Percentiles rank a stretch among this genome's conserved stretches.
Conservation (phyloP, 1,140 invertebrate species). For the Antheraea pernyi region DNA sequence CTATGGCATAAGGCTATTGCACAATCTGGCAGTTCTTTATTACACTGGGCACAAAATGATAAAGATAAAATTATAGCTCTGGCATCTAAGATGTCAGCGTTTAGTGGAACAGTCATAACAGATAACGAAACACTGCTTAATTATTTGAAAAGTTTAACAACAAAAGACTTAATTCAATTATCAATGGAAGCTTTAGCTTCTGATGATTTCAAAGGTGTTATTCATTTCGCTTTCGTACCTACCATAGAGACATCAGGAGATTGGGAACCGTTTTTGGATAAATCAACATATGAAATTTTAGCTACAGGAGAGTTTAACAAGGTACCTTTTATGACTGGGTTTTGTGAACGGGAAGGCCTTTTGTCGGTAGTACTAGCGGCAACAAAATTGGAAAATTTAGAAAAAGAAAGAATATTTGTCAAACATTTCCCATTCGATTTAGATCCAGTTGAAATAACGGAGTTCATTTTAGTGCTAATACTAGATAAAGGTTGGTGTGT, state of each 20-base stretch:
- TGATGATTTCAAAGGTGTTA: constrained; percentile 40
- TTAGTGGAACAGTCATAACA: constrained; percentile 37
- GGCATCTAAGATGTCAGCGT: constrained; percentile 57
- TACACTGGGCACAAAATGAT: constrained; percentile 81
- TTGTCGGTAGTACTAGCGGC: constrained; percentile 35
- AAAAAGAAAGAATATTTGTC: constrained; percentile 50
- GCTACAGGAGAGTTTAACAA: constrained; percentile 55
- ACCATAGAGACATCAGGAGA: constrained; percentile 58
- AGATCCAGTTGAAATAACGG: constrained; percentile 39
- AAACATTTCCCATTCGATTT: constrained; percentile 52
- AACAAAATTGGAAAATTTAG: constrained; percentile 41
- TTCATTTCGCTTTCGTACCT: constrained; percentile 69
- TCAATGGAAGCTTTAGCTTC: constrained; percentile 39
- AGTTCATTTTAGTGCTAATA: constrained; percentile 10
- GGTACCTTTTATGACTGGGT: constrained; percentile 66
- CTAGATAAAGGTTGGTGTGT: neutral
- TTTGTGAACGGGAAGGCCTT: constrained; percentile 64
- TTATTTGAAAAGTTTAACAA: constrained; percentile 47
- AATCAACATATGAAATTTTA: constrained; percentile 55
- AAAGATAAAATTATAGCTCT: constrained; percentile 78
- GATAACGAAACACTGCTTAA: constrained; percentile 46
- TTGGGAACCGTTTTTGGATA: constrained; percentile 64
- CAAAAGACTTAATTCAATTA: constrained; percentile 47
- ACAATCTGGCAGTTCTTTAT: constrained; percentile 79
- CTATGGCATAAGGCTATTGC: constrained; percentile 80